Evolutionary conservation across 1,140 invertebrate species (phyloP), one percentile per base, ranked within the genome.

Genomic region (Drosophila littoralis): DNA sequence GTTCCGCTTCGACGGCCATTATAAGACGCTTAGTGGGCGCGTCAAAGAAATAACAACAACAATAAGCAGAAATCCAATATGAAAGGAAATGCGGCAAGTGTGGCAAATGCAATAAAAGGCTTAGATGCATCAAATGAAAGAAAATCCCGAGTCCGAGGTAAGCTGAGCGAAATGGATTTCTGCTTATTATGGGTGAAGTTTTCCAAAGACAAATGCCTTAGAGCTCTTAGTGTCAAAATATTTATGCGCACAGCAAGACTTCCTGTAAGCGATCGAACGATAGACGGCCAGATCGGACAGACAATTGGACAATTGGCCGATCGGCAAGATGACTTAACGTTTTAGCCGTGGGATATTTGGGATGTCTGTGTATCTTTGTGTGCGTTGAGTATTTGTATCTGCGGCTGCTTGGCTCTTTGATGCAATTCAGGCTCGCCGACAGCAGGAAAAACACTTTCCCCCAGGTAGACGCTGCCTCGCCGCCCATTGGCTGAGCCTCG

Each of bases 221-320:
- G 22, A 43, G 32, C 80, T 59, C 80, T 89, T 89, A 89, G 84
- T 89, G 84, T 89, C 84, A 89, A 89, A 89, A 89, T 89, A 89
- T 88, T 89, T 89, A 82, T 90, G 75, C 78, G 57, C 84, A 61
- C 84, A 89, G 80, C 84, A 78, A 81, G 80, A 88, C 77, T 89
- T 89, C 84, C 84, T 88, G 83, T 40, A 52, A 43, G 46, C 45
- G 46, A 69, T 52, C 13, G 10, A 51, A 33, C n/a, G 59, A 46
- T 46, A 43, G 55, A 48, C 35, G 10, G 28, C 50, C 22, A 28
- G 22, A 28, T 28, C 38, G 38, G 48, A 12, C 48, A 32, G 17
- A 57, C 48, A 54, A 45, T 35, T 17, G 35, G 15, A 65, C 45
- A 51, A 59, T 38, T 15, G 36, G 42, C n/a, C 45, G 63, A 74